Conservation (phyloP, 2,888 invertebrate genomes). For the Operophtera brumata region DNA sequence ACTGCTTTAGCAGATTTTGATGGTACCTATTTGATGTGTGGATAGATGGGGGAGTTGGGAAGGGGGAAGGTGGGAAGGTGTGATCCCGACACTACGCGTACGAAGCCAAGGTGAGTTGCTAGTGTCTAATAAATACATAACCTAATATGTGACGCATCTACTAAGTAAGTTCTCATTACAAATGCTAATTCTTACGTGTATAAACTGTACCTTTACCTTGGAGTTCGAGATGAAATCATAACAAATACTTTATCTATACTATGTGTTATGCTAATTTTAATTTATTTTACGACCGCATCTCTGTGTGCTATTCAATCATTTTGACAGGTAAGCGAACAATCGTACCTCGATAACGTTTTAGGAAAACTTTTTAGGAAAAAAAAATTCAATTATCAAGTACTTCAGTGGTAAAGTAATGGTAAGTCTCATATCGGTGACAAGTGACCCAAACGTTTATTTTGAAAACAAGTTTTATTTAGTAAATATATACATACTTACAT, state of each 20-base stretch:
- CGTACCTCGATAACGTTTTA: neutral
- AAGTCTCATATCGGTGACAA: too few species aligned
- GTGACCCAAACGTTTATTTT: too few species aligned
- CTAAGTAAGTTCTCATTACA: slow-evolving; percentile 3
- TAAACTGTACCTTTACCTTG: slow-evolving; percentile 7
- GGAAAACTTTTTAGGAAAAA: too few species aligned
- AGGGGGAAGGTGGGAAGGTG: too few species aligned
- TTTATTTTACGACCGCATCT: slow-evolving; percentile 13
- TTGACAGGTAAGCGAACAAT: slow-evolving; percentile 5
- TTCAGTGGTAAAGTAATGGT: neutral
- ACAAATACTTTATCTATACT: neutral
- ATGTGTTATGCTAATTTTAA: slow-evolving; percentile 3
- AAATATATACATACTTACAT: too few species aligned
- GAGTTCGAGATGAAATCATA: slow-evolving; percentile 1
- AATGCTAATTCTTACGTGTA: slow-evolving; percentile 7
- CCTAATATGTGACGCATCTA: neutral
- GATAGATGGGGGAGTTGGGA: too few species aligned
- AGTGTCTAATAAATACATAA: too few species aligned
- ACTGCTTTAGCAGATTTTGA: too few species aligned
- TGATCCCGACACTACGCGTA: too few species aligned
- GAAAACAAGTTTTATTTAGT: too few species aligned
- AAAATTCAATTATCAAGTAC: neutral
- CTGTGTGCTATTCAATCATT: slow-evolving; percentile 12
- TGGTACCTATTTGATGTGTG: too few species aligned
- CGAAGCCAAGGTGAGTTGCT: too few species aligned